These are phyloP conservation scores for Brienomyrus brachyistius DNA, from an alignment of 2,113 vertebrate species.

Conservation along the genomic window DNA sequence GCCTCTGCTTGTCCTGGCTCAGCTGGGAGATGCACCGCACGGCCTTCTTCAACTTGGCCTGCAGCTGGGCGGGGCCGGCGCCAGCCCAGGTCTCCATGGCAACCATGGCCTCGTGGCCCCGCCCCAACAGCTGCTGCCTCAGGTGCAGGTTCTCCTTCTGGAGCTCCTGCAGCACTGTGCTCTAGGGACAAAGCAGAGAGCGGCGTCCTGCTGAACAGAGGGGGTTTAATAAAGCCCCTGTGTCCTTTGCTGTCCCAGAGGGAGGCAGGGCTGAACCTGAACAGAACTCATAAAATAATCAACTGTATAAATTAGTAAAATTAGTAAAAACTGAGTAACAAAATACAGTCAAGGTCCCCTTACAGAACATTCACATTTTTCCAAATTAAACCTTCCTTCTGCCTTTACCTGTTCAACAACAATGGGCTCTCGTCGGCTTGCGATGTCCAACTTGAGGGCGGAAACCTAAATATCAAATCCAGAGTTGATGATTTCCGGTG, in stretches of 20 bases:
- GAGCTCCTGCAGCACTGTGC: conserved; percentile 24
- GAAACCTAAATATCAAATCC: conserved; percentile 37
- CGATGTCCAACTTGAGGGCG: conserved; percentile 51
- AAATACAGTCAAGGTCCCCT: background rate
- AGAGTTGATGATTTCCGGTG: background rate
- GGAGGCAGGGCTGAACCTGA: background rate
- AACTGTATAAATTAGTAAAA: background rate
- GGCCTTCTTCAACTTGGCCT: conserved; percentile 65
- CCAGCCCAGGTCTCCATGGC: background rate
- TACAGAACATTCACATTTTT: background rate
- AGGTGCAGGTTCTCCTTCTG: conserved; percentile 39
- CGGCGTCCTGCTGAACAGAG: background rate
- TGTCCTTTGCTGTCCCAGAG: background rate
- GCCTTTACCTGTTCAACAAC: conserved; percentile 43
- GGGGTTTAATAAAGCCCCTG: background rate
- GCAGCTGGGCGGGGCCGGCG: conserved; percentile 33
- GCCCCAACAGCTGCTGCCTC: conserved; percentile 33
- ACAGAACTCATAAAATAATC: background rate
- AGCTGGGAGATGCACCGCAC: conserved; percentile 59
- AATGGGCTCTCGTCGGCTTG: conserved; percentile 47
- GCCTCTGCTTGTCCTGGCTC: conserved; percentile 70
- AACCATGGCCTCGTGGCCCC: background rate
- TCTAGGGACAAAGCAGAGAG: conserved; percentile 43
- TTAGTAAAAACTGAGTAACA: background rate
- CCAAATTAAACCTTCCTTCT: background rate